A percentile compares a stretch with the other conserved stretches of the same genome.
Conservation (phyloP, 2,888 invertebrate genomes). For the Malthinus seriepunctatus region DNA sequence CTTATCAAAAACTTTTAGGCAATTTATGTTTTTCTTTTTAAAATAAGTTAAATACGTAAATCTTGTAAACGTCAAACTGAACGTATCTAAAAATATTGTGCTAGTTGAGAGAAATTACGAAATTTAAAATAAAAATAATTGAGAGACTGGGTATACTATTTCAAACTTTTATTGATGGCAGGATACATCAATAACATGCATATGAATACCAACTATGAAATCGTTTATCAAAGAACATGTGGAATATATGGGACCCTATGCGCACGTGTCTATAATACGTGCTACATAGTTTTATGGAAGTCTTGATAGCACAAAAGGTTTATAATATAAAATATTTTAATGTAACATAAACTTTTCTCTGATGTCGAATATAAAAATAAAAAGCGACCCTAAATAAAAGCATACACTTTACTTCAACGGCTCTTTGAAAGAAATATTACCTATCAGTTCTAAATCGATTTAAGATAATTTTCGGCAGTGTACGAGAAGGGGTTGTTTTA, state of each 20-base stretch:
- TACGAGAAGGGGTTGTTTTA: background rate
- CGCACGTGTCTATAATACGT: slow-evolving; percentile 29
- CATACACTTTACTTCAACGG: too few relatives aligned
- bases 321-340: slow-evolving; percentile 29
- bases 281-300: slow-evolving; percentile 28
- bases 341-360: slow-evolving; percentile 18
- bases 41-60: slow-evolving; percentile 22
- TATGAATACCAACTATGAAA: slow-evolving; percentile 33
- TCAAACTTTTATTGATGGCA: slow-evolving; percentile 16
- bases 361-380: too few relatives aligned
- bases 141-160: slow-evolving; percentile 9
- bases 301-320: slow-evolving; percentile 20
- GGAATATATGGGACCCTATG: slow-evolving; percentile 26
- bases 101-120: background rate
- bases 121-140: too few relatives aligned
- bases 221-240: slow-evolving; percentile 31
- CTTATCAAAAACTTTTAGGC: slow-evolving; percentile 19
- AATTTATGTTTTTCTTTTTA: slow-evolving; percentile 10
- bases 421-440: too few relatives aligned
- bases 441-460: too few relatives aligned
- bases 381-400: too few relatives aligned
- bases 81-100: background rate
- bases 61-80: slow-evolving; percentile 11
- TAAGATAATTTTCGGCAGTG: background rate
- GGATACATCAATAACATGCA: slow-evolving; percentile 25